Base-by-base conservation (phyloP, 1,140 invertebrate species). In the Tetramorium simillimum region DNA sequence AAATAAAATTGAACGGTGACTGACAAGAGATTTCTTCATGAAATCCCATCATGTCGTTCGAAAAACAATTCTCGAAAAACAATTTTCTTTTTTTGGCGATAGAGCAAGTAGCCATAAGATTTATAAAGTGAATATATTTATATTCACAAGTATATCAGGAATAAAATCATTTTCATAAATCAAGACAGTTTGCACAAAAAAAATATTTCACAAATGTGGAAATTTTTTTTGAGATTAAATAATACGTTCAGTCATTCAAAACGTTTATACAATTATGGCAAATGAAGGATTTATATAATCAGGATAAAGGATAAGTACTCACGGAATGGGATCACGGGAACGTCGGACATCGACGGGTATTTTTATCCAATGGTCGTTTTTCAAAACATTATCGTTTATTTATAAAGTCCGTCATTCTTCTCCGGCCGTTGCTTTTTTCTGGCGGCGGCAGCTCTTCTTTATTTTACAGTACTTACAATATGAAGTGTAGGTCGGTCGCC, bases 381-480 rank as follows among this genome's bases (percentile, higher is more conserved):
- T 69, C 69, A 28, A 86, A 86, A 86, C 37, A 40, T 82, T 49
- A 18, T 51, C 37, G 51, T 92, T 92, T 90, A 88, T 87, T 91
- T 82, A 90, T 88, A 86, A 86, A 90, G 85, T 76, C 69, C 65
- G n/a, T 67, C 53, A 18, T 60, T 78, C 65, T 78, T 67, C n/a
- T 62, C 56, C 63, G 24, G 67, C 49, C 33, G 16, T 70, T 85
- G 51, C 67, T 60, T 49, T 14, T 28, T 21, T 14, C 9, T 1
- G 65, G 0, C 56, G 85, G 62, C 43, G 90, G 86, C 43, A 90
- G 80, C 60, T 89, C 81, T 65, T 85, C 82, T 91, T 88, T 94
- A 93, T 93, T 78, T 92, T 94, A 94, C 92, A 93, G 92, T 93
- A 93, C 91, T 94, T 94, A 94, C 93, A 94, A 21, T 16, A 70